Conservation (phyloP, 2,113 vertebrate genomes). For the Ovibos moschatus region DNA sequence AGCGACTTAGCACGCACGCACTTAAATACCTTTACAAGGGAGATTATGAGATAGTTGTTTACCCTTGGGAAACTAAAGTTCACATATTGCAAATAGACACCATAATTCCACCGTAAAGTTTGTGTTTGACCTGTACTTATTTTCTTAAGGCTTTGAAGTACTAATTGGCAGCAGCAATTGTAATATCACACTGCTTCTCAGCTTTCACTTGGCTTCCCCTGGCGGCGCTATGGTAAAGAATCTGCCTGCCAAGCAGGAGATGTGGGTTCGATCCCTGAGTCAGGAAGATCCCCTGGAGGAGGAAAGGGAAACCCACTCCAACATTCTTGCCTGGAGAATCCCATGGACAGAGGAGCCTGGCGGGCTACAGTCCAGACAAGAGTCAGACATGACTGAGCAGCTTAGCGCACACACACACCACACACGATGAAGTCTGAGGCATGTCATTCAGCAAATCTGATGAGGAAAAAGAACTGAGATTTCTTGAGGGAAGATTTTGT, state of each 20-base stretch:
- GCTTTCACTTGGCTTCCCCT: background rate
- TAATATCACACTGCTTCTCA: background rate
- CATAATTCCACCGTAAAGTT: slow-evolving; percentile 13
- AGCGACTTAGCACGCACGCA: background rate
- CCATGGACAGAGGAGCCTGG: background rate
- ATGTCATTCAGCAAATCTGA: background rate
- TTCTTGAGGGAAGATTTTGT: background rate
- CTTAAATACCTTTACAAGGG: slow-evolving; percentile 18
- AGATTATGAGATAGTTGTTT: slow-evolving; percentile 37
- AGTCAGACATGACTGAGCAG: background rate
- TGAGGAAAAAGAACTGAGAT: background rate
- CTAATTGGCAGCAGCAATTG: background rate
- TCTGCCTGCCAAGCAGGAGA: background rate
- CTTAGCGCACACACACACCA: background rate
- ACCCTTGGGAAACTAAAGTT: slow-evolving; percentile 18
- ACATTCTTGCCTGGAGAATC: background rate
- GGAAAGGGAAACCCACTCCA: background rate
- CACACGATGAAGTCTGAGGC: background rate
- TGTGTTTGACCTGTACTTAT: slow-evolving; percentile 18
- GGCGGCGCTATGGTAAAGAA: background rate
- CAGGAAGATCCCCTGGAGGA: background rate
- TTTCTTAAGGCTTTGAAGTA: slow-evolving; percentile 26
- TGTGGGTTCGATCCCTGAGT: background rate
- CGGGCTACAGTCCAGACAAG: background rate
- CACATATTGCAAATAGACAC: background rate